phyloP scores from a whole-genome alignment of 2,888 invertebrate species.

The Stenurella melanura region DNA sequence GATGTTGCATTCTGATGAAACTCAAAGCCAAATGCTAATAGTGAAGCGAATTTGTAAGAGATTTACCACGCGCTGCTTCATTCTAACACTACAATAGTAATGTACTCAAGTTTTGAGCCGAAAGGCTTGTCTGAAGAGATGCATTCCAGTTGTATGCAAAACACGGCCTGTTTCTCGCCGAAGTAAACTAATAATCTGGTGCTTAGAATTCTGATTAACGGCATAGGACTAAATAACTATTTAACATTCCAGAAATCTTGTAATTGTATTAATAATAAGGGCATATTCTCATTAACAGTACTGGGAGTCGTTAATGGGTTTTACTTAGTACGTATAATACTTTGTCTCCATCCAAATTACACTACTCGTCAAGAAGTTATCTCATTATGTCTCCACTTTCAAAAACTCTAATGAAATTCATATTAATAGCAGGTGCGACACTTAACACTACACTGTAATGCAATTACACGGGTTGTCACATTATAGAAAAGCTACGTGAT shows the following conservation, averaged over 20 bases:
- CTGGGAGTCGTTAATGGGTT: neutral
- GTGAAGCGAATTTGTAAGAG: neutral
- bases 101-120: constrained; percentile 7
- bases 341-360: constrained; percentile 10
- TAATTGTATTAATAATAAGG: constrained; percentile 25
- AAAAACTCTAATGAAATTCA: constrained; percentile 1
- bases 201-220: constrained; percentile 28
- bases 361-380: neutral
- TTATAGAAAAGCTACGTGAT: neutral
- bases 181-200: constrained; percentile 27
- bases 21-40: neutral
- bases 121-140: constrained; percentile 17
- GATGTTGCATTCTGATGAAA: constrained; percentile 1
- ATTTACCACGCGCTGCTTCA: neutral
- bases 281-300: constrained; percentile 9
- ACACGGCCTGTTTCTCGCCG: constrained; percentile 11
- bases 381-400: neutral
- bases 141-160: constrained; percentile 28
- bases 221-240: constrained; percentile 14
- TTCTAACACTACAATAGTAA: neutral
- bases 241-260: constrained; percentile 2
- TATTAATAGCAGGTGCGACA: neutral
- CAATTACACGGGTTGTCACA: neutral
- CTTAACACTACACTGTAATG: neutral
- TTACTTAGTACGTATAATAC: constrained; percentile 1